Evolutionary conservation across 2,797 vertebrate genomes (phyloP).

Genomic region (Karalla daura): DNA sequence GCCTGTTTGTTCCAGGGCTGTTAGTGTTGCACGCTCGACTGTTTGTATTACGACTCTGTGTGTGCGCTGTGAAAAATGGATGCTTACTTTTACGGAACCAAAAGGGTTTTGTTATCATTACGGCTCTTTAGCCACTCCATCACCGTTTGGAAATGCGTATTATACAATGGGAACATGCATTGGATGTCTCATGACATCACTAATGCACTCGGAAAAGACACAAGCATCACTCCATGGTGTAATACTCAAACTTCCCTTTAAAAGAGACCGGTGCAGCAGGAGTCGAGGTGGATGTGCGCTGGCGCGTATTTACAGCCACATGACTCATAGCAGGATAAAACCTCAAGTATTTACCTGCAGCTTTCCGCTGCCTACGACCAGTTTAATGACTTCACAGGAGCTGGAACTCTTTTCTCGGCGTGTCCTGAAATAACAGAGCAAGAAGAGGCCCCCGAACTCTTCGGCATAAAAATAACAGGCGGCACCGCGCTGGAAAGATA

Average conservation of each 20-base stretch:
- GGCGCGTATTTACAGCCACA: slow-evolving; percentile 77
- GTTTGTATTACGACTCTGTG: slow-evolving; percentile 34
- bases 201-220: slow-evolving; percentile 23
- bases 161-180: slow-evolving; percentile 6
- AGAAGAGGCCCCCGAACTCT: slow-evolving; percentile 72
- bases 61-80: slow-evolving; percentile 18
- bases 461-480: slow-evolving; percentile 79
- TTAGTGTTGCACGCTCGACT: slow-evolving; percentile 37
- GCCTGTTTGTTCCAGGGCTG: slow-evolving; percentile 40
- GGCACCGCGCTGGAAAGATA: slow-evolving; percentile 55
- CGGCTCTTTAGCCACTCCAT: background rate
- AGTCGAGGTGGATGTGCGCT: slow-evolving; percentile 50
- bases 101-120: background rate
- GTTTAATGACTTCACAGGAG: slow-evolving; percentile 79
- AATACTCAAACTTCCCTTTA: slow-evolving; percentile 41
- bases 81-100: slow-evolving; percentile 10
- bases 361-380: slow-evolving; percentile 73
- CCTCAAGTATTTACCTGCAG: slow-evolving; percentile 81
- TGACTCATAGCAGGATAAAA: slow-evolving; percentile 76
- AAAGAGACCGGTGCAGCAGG: slow-evolving; percentile 37
- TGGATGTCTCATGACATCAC: background rate
- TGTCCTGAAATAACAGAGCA: slow-evolving; percentile 77
- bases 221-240: slow-evolving; percentile 1
- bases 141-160: background rate
- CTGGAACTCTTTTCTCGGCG: slow-evolving; percentile 59